A percentile compares a stretch with the other conserved stretches of the same genome.
Evolutionary conservation across 2,888 invertebrate genomes (phyloP).

Genomic region (Ophion ventricosus): DNA sequence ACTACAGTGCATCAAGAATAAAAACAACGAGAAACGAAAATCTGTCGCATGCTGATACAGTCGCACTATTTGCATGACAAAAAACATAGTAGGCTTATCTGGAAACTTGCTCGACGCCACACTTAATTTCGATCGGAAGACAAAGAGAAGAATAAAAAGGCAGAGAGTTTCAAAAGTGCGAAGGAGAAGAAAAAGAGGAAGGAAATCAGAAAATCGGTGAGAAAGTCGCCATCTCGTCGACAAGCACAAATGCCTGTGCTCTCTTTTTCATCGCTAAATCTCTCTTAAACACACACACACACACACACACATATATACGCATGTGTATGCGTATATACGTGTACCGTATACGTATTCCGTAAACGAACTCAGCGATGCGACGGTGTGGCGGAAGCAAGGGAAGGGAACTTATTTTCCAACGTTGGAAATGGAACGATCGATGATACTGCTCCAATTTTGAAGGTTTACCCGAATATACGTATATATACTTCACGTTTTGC

Average conservation of each 20-base stretch:
- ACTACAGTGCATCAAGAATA: too few species aligned
- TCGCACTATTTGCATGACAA: too few species aligned
- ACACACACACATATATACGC: neutral
- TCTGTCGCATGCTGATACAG: too few species aligned
- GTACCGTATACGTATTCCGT: constrained; percentile 15
- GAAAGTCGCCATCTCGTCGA: constrained; percentile 48
- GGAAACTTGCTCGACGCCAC: constrained; percentile 23
- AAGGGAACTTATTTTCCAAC: constrained; percentile 64
- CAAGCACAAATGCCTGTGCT: constrained; percentile 52
- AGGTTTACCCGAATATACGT: constrained; percentile 63
- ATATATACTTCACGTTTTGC: constrained; percentile 57
- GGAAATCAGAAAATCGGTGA: constrained; percentile 37
- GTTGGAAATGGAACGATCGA: constrained; percentile 66
- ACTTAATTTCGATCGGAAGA: constrained; percentile 30
- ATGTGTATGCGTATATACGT: neutral
- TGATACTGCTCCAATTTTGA: constrained; percentile 67
- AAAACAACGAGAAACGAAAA: too few species aligned
- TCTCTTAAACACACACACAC: constrained; percentile 13
- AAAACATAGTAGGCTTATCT: neutral
- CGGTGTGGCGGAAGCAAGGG: constrained; percentile 2
- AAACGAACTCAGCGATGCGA: constrained; percentile 1
- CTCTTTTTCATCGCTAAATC: constrained; percentile 55
- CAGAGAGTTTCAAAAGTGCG: neutral
- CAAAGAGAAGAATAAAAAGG: constrained; percentile 21
- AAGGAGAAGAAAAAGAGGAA: constrained; percentile 14